Evolutionary conservation across 2,888 invertebrate species (phyloP).

Genomic region (Calliphora vomitoria): DNA sequence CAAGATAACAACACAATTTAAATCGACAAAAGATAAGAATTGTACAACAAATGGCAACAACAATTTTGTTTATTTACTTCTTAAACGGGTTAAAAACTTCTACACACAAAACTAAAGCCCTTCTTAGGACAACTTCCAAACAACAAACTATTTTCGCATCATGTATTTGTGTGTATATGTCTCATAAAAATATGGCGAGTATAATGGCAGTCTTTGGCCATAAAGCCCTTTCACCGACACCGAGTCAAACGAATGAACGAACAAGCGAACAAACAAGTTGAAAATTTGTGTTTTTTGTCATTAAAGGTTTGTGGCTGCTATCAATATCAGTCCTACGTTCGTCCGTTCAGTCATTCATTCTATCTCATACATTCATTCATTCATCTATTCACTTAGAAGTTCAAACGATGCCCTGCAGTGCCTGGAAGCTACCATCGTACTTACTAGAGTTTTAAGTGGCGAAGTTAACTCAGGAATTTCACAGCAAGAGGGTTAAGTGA

Average conservation of each 20-base stretch:
- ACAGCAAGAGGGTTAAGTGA: too few species aligned
- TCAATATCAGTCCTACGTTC: constrained; percentile 33
- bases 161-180: neutral
- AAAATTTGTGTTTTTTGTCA: constrained; percentile 39
- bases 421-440: too few species aligned
- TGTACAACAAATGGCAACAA: neutral
- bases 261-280: constrained; percentile 6
- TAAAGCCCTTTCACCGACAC: neutral
- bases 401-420: neutral
- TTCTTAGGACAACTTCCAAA: neutral
- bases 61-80: neutral
- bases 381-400: constrained; percentile 41
- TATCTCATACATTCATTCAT: constrained; percentile 45
- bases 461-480: too few species aligned
- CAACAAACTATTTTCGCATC: constrained; percentile 8
- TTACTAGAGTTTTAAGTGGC: too few species aligned
- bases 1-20: too few species aligned
- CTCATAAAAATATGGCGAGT: neutral
- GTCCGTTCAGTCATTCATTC: neutral
- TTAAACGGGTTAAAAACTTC: neutral
- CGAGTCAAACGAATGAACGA: constrained; percentile 5
- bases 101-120: neutral
- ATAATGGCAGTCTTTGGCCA: constrained; percentile 1
- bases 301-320: constrained; percentile 53
- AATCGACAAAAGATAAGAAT: neutral